These are phyloP conservation scores for Axea sp. DNA, from an alignment of 2,888 invertebrate genomes.

Conservation along the genomic window DNA sequence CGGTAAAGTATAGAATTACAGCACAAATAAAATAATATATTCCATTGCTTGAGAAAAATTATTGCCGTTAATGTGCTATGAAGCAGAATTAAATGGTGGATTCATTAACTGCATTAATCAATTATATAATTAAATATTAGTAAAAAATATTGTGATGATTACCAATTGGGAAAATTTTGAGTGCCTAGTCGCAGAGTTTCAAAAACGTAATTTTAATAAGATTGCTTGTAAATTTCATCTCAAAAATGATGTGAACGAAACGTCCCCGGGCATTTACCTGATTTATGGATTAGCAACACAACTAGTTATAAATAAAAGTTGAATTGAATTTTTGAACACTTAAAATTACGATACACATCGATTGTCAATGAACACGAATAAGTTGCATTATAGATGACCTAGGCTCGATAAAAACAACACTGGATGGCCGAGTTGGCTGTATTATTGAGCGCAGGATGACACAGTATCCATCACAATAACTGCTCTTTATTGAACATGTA, in stretches of 20 bases:
- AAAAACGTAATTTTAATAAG: slow-evolving; percentile 12
- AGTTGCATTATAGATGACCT: slow-evolving; percentile 72
- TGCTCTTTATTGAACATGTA: slow-evolving; percentile 26
- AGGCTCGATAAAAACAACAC: slow-evolving; percentile 24
- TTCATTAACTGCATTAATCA: slow-evolving; percentile 7
- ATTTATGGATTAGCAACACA: too few species aligned
- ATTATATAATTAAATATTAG: background rate
- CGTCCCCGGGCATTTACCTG: background rate
- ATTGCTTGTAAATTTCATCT: too few species aligned
- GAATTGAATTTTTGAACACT: slow-evolving; percentile 18
- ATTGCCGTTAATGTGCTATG: slow-evolving; percentile 16
- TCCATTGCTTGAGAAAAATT: too few species aligned
- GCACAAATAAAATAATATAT: background rate
- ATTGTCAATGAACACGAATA: slow-evolving; percentile 67
- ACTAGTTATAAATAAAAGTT: too few species aligned
- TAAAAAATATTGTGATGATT: slow-evolving; percentile 1
- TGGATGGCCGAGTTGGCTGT: slow-evolving; percentile 7
- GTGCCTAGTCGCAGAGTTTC: background rate
- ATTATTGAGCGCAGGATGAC: slow-evolving; percentile 37
- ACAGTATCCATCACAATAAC: slow-evolving; percentile 43
- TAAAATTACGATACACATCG: slow-evolving; percentile 66
- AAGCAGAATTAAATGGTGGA: slow-evolving; percentile 11
- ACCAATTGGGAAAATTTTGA: background rate
- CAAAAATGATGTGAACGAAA: too few species aligned
- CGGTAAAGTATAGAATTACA: too few species aligned